Evolutionary conservation across 1,140 invertebrate species (phyloP).

Genomic region (Brachionus angularis): DNA sequence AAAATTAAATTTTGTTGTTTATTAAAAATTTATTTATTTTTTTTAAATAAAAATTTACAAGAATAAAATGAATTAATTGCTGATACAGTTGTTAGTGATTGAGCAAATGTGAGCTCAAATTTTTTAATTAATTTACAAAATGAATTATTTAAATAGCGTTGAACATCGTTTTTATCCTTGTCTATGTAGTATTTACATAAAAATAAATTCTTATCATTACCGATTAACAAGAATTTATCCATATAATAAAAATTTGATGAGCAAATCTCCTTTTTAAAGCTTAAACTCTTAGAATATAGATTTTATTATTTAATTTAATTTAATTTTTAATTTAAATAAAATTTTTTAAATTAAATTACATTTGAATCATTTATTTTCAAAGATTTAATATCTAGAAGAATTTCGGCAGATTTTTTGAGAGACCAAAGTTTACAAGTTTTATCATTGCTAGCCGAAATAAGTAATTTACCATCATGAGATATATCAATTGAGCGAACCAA

Average conservation of each 20-base stretch:
- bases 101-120: slow-evolving; percentile 49
- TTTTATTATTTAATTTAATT: background rate
- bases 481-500: slow-evolving; percentile 49
- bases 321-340: slow-evolving; percentile 11
- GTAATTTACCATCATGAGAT: slow-evolving; percentile 49
- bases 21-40: slow-evolving; percentile 6
- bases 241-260: slow-evolving; percentile 58
- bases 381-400: slow-evolving; percentile 30
- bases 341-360: background rate
- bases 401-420: slow-evolving; percentile 47
- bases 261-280: slow-evolving; percentile 51
- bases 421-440: slow-evolving; percentile 51
- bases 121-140: slow-evolving; percentile 53
- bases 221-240: slow-evolving; percentile 57
- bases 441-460: slow-evolving; percentile 54
- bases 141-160: slow-evolving; percentile 52
- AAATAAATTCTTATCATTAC: slow-evolving; percentile 51
- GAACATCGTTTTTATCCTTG: slow-evolving; percentile 52
- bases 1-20: slow-evolving; percentile 39
- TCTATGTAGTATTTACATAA: slow-evolving; percentile 58
- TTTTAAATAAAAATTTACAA: slow-evolving; percentile 53
- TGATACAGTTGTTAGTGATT: slow-evolving; percentile 51
- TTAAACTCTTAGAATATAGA: slow-evolving; percentile 47
- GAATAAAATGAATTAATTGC: slow-evolving; percentile 57
- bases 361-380: background rate